phyloP scores from a whole-genome alignment of 1,140 invertebrate species.

The Drosophila erecta region DNA sequence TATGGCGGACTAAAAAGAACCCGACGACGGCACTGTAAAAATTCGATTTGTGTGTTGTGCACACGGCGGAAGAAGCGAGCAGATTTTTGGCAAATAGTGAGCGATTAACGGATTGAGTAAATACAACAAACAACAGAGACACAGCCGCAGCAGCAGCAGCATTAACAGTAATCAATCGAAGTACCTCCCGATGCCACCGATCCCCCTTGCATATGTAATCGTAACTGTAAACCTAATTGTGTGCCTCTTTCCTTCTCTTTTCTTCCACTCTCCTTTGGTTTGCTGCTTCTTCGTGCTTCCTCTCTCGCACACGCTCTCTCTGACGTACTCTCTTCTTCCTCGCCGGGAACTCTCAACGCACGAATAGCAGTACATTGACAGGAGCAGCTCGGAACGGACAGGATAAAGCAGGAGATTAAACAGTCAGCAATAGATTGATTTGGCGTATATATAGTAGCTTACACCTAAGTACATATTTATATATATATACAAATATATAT shows the following conservation, averaged over 20 bases:
- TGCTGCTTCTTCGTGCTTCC: constrained; percentile 35
- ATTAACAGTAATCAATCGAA: constrained; percentile 70
- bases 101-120: constrained; percentile 69
- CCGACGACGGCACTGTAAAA: constrained; percentile 72
- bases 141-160: constrained; percentile 28
- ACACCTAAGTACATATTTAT: neutral
- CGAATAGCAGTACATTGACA: constrained; percentile 35
- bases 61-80: constrained; percentile 59
- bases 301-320: constrained; percentile 42
- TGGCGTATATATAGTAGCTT: constrained; percentile 2
- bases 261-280: constrained; percentile 15
- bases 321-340: constrained; percentile 16
- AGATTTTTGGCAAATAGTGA: constrained; percentile 66
- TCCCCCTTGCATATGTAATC: constrained; percentile 52
- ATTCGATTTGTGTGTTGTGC: constrained; percentile 78
- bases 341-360: constrained; percentile 26
- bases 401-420: constrained; percentile 28
- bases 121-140: constrained; percentile 58
- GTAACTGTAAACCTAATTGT: constrained; percentile 77
- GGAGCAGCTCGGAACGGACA: constrained; percentile 33
- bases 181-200: constrained; percentile 7
- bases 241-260: constrained; percentile 39
- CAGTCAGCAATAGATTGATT: constrained; percentile 14
- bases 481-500: neutral
- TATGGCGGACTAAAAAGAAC: constrained; percentile 73